These are phyloP conservation scores for Homarus gammarus DNA, from an alignment of 2,888 invertebrate species.

Conservation along the genomic window DNA sequence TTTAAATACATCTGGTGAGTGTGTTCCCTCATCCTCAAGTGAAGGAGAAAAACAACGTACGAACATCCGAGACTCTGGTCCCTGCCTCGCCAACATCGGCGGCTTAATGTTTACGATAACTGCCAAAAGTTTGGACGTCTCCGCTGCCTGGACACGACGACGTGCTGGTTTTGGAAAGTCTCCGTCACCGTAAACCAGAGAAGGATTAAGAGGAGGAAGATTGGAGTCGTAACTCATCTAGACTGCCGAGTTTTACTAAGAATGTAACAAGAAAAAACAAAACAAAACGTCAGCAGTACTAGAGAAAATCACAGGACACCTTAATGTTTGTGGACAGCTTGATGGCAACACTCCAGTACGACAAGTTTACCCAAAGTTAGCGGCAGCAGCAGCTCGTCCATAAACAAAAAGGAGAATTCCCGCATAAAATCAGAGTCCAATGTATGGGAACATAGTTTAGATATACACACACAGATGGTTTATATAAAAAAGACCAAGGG, in stretches of 20 bases:
- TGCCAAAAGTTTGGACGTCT: constrained; percentile 27
- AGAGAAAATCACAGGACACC: neutral
- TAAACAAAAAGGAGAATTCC: neutral
- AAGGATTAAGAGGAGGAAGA: neutral
- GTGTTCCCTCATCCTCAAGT: too few species aligned
- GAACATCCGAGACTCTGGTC: too few species aligned
- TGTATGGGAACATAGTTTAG: too few species aligned
- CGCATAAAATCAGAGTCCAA: too few species aligned
- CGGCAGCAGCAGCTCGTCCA: neutral
- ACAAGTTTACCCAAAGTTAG: neutral
- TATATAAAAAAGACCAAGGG: too few species aligned
- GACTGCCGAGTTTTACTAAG: neutral
- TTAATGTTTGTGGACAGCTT: neutral
- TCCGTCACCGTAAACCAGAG: neutral
- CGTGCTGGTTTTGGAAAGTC: neutral
- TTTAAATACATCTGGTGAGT: too few species aligned
- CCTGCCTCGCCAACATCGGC: too few species aligned
- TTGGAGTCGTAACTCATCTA: neutral
- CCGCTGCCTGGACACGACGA: constrained; percentile 49
- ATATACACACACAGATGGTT: too few species aligned
- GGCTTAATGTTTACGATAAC: neutral
- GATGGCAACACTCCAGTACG: neutral
- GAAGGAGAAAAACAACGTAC: too few species aligned
- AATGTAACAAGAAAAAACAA: neutral
- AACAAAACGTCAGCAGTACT: neutral